These are phyloP conservation scores for Drosophila carrolli DNA, from an alignment of 1,140 invertebrate species.

Conservation along the genomic window DNA sequence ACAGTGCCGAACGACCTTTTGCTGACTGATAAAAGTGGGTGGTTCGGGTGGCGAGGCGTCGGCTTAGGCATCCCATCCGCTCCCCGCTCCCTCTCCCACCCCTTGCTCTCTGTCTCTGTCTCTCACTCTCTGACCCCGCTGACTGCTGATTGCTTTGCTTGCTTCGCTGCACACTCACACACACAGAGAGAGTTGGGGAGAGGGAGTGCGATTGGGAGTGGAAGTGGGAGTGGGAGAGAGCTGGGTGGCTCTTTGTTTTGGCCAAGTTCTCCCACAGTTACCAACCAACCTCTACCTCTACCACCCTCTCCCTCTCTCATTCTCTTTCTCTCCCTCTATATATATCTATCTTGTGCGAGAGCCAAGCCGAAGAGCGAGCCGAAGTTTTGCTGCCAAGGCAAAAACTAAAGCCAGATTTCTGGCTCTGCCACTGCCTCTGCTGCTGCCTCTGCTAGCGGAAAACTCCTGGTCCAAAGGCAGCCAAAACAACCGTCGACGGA, in stretches of 20 bases:
- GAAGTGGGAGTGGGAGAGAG: conserved; percentile 10
- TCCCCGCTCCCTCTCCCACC: conserved; percentile 3
- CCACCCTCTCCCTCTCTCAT: background rate
- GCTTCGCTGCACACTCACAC: conserved; percentile 63
- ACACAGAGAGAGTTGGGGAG: background rate
- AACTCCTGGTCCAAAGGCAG: conserved; percentile 57
- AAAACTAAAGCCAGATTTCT: conserved; percentile 41
- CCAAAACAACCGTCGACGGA: conserved; percentile 82
- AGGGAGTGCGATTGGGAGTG: conserved; percentile 30
- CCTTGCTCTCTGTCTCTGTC: background rate
- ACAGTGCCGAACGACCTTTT: conserved; percentile 76
- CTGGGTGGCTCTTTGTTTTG: conserved; percentile 69
- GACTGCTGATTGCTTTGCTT: conserved; percentile 82
- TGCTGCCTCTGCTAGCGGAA: conserved; percentile 39
- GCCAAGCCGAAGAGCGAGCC: conserved; percentile 32
- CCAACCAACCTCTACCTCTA: conserved; percentile 11
- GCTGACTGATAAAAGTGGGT: conserved; percentile 79
- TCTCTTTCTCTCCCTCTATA: background rate
- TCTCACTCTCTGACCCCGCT: conserved; percentile 63
- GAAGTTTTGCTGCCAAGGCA: conserved; percentile 36
- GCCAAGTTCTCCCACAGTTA: conserved; percentile 16
- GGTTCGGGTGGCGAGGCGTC: conserved; percentile 57
- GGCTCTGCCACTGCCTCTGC: conserved; percentile 16
- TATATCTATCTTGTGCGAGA: background rate
- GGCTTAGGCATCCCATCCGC: conserved; percentile 51